A percentile compares a stretch with the other conserved stretches of the same genome.
These are phyloP conservation scores for Spodoptera picta DNA, from an alignment of 2,888 invertebrate genomes.

Conservation along the genomic window DNA sequence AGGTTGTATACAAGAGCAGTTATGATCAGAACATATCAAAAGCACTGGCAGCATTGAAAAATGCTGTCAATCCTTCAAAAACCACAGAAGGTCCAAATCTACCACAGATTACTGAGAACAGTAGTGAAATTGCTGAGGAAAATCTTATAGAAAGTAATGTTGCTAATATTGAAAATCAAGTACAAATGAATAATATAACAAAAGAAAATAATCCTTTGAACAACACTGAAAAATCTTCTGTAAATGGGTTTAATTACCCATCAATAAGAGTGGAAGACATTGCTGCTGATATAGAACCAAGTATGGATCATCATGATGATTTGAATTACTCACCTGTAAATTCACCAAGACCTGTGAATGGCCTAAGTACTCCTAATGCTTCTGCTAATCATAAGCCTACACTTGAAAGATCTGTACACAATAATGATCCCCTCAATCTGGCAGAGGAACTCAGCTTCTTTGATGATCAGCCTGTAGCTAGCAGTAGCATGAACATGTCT, in stretches of 20 bases:
- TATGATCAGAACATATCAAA: constrained; percentile 80
- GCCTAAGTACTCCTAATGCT: constrained; percentile 30
- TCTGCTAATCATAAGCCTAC: constrained; percentile 30
- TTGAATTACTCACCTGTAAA: constrained; percentile 81
- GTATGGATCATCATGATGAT: constrained; percentile 63
- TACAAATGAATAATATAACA: constrained; percentile 1
- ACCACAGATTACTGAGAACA: constrained; percentile 35
- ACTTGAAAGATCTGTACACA: constrained; percentile 39
- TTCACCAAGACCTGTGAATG: constrained; percentile 63
- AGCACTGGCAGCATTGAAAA: constrained; percentile 74
- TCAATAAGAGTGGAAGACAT: constrained; percentile 80
- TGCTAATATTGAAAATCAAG: constrained; percentile 10
- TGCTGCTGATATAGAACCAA: constrained; percentile 75
- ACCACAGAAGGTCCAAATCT: constrained; percentile 22
- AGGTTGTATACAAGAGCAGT: constrained; percentile 66
- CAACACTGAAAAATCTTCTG: constrained; percentile 42
- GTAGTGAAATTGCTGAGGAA: constrained; percentile 11
- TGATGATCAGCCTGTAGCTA: constrained; percentile 81
- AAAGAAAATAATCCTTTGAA: constrained; percentile 28
- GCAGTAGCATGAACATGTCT: constrained; percentile 82
- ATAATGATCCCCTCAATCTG: constrained; percentile 76
- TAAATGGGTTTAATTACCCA: constrained; percentile 61
- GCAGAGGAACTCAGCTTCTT: constrained; percentile 79
- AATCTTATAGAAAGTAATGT: constrained; percentile 11
- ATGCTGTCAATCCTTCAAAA: constrained; percentile 58